Base-by-base conservation (phyloP, 1,140 invertebrate species). In the Drosophila parvula region DNA sequence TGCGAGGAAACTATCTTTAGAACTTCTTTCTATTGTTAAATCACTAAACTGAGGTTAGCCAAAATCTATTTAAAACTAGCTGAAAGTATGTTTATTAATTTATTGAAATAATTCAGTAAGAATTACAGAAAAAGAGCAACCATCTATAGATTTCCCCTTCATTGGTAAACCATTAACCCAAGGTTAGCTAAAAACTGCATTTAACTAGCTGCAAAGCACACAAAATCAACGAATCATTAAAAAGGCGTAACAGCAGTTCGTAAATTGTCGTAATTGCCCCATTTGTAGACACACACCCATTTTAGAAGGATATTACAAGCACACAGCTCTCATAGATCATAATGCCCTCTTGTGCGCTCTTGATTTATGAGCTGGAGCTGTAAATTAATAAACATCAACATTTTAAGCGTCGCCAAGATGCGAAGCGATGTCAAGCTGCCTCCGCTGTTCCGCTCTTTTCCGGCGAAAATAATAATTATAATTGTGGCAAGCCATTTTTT, bases 341-440 rank as follows among this genome's bases (percentile, higher is more conserved):
- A 32, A 16, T 32, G 65, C 47, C 32, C 18, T 53, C 32, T 22
- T 18, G n/a, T 44, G 38, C 50, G 22, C 59, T 28, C 60, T 55
- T 85, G 81, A 85, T 85, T 85, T 85, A 85, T 85, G 81, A 53
- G 69, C 38, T 44, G 74, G 55, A 69, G 59, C 57, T 77, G 65
- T 61, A 77, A 85, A 78, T 84, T 84, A 84, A 84, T 84, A 84
- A 74, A 63, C 81, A 84, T 85, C 69, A 81, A 81, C 64, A 80
- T 78, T 84, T 70, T 65, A 56, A 53, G 27, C 69, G 59, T 34
- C 75, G 61, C 16, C 53, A 27, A 28, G 45, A 14, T 44, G 73
- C 11, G 65, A 36, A 44, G 48, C 28, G 41, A 75, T 45, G 55
- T 62, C 60, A 44, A 30, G 51, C 63, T 43, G 56, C 40, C 45